Percentiles rank a stretch among this genome's conserved stretches.
Evolutionary conservation across 2,113 vertebrate genomes (phyloP).

Genomic region (Oxyruncus cristatus): DNA sequence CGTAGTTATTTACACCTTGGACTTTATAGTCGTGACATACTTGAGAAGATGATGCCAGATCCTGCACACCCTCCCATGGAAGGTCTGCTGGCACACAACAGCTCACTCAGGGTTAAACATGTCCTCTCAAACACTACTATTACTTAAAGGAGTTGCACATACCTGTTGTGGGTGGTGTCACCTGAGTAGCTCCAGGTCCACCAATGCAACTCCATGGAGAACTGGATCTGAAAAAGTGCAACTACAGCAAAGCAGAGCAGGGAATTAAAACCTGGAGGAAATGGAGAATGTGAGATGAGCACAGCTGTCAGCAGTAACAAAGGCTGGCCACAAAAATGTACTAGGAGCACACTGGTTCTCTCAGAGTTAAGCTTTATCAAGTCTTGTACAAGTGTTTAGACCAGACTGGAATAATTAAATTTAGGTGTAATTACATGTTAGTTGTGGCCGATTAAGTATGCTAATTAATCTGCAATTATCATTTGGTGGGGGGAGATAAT

Average conservation of each 20-base stretch:
- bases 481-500: neutral
- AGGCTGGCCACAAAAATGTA: neutral
- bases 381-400: neutral
- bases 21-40: neutral
- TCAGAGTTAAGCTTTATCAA: neutral
- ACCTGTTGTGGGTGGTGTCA: neutral
- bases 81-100: fast-evolving
- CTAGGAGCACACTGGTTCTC: fast-evolving
- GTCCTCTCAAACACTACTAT: neutral
- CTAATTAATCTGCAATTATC: conserved; percentile 16
- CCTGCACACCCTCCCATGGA: neutral
- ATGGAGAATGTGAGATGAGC: neutral
- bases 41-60: neutral
- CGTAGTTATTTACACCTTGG: neutral
- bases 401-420: conserved; percentile 26
- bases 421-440: conserved; percentile 18
- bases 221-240: neutral
- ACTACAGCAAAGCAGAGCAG: neutral
- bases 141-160: neutral
- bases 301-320: neutral
- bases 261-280: neutral
- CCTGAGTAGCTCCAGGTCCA: neutral
- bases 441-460: conserved; percentile 27
- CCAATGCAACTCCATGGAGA: neutral
- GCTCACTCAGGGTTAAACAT: neutral